These are phyloP conservation scores for Tachycineta bicolor DNA, from an alignment of 2,113 vertebrate genomes.

Conservation along the genomic window DNA sequence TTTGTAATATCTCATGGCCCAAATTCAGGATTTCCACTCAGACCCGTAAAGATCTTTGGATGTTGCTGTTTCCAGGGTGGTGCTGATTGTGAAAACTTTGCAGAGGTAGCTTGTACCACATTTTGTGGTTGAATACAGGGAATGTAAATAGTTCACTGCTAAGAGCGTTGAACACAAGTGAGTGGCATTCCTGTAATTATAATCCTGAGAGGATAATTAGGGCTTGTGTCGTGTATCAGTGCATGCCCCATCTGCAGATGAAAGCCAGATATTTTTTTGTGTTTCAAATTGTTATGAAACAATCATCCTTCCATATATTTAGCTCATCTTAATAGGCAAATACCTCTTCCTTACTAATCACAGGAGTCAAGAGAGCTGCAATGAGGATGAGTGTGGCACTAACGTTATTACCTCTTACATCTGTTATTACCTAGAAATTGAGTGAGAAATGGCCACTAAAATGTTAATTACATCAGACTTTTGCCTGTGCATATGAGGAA, in stretches of 20 bases:
- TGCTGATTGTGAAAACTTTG: background rate
- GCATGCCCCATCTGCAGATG: background rate
- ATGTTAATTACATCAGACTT: background rate
- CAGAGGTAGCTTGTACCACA: background rate
- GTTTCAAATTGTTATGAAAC: constrained; percentile 9
- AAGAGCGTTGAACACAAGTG: background rate
- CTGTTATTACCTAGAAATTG: background rate
- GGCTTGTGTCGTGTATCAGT: background rate
- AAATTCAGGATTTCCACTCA: background rate
- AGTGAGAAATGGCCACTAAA: background rate
- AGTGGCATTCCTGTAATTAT: constrained; percentile 20
- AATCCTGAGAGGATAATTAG: background rate
- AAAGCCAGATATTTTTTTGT: background rate
- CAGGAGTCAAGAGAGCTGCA: background rate
- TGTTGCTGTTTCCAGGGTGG: background rate
- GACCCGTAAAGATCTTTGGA: background rate
- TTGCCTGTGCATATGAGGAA: background rate
- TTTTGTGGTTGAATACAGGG: background rate
- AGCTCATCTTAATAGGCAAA: background rate
- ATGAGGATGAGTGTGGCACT: background rate
- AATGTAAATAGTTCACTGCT: background rate
- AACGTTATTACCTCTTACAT: background rate
- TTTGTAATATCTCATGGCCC: background rate
- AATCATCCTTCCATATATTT: background rate
- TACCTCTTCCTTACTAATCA: background rate